Evolutionary conservation across 2,888 invertebrate genomes (phyloP).

Genomic region (Encarsia formosa): DNA sequence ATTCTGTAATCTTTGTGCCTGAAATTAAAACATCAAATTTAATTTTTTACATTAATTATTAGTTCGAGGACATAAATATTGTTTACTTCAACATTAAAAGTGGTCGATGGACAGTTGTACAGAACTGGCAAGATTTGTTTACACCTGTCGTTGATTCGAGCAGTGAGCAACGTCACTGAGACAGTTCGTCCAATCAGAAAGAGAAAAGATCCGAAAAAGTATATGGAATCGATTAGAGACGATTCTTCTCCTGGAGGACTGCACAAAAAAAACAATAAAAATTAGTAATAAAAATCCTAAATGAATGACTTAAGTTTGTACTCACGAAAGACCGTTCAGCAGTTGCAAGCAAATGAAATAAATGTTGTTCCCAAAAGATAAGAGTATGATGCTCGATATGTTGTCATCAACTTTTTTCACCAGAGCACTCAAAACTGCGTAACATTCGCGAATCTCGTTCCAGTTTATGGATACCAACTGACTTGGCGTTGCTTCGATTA

Average conservation of each 20-base stretch:
- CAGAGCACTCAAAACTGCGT: constrained; percentile 59
- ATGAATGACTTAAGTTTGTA: background rate
- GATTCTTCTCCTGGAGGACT: constrained; percentile 25
- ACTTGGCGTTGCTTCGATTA: constrained; percentile 47
- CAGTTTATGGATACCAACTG: constrained; percentile 51
- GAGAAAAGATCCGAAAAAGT: constrained; percentile 55
- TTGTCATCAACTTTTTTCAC: constrained; percentile 59
- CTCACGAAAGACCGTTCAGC: constrained; percentile 64
- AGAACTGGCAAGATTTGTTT: constrained; percentile 47
- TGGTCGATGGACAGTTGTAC: constrained; percentile 50
- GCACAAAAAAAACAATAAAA: background rate
- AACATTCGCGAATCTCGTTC: constrained; percentile 63
- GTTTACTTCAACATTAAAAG: constrained; percentile 51
- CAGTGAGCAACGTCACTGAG: constrained; percentile 52
- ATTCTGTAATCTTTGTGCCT: constrained; percentile 46
- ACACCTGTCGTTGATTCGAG: constrained; percentile 54
- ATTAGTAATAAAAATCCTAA: background rate
- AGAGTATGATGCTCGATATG: constrained; percentile 60
- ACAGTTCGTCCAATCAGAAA: constrained; percentile 53
- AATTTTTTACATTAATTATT: too few species aligned
- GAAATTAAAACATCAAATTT: background rate
- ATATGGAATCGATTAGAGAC: constrained; percentile 43
- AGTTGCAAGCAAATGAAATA: constrained; percentile 72
- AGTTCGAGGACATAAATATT: too few species aligned
- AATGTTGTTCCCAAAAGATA: constrained; percentile 68